Percentiles rank a stretch among this genome's conserved stretches.
Conservation (phyloP, 2,888 invertebrate species). For the Craniophora ligustri region DNA sequence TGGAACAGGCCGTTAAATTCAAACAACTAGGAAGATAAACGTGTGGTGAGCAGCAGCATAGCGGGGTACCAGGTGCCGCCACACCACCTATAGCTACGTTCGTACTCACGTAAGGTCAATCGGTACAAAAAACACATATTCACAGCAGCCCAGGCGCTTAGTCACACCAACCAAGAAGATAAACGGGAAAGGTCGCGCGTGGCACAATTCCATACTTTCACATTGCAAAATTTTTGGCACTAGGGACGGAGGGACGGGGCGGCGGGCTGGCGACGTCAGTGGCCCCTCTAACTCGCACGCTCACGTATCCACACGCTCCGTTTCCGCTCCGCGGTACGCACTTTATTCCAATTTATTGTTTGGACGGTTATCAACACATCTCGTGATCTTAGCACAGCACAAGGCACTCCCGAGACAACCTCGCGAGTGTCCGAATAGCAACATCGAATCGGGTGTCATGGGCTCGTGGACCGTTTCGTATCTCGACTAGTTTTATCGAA, state of each 20-base stretch:
- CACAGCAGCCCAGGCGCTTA: constrained; percentile 60
- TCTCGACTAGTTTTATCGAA: constrained; percentile 76
- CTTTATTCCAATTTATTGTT: constrained; percentile 62
- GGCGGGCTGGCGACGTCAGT: constrained; percentile 85
- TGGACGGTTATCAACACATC: constrained; percentile 63
- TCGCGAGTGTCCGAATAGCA: constrained; percentile 79
- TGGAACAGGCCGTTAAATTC: constrained; percentile 21
- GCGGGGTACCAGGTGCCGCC: constrained; percentile 68
- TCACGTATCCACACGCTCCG: constrained; percentile 78
- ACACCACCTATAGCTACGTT: constrained; percentile 63
- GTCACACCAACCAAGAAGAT: constrained; percentile 69
- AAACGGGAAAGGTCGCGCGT: constrained; percentile 84
- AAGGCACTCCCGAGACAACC: constrained; percentile 72
- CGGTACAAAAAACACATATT: constrained; percentile 73
- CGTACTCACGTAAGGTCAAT: constrained; percentile 75
- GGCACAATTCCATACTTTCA: constrained; percentile 88
- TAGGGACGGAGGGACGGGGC: constrained; percentile 83
- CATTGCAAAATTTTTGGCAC: constrained; percentile 89
- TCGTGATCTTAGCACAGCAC: constrained; percentile 62
- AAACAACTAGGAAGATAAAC: constrained; percentile 42
- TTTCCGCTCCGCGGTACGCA: constrained; percentile 70
- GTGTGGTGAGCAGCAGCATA: constrained; percentile 54
- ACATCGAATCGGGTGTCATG: constrained; percentile 85
- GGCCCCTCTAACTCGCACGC: constrained; percentile 82
- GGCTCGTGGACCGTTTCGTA: constrained; percentile 87